Base-by-base conservation (phyloP, 1,140 invertebrate species). In the Mizuhopecten yessoensis region DNA sequence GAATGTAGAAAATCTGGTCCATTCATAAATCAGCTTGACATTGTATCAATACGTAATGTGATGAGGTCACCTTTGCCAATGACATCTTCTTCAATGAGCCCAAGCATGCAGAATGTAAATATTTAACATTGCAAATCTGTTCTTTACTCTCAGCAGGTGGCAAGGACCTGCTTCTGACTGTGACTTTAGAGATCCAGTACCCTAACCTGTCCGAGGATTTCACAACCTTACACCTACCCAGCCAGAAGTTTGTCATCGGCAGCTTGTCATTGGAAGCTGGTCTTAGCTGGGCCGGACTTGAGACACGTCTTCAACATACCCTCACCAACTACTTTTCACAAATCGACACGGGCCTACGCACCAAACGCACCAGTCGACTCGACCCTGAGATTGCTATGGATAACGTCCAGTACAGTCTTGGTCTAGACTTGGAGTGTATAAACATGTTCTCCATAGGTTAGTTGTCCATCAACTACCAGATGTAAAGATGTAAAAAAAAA, bases 401-500 rank as follows among this genome's bases (percentile, higher is more conserved):
- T 33, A 90, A 91, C 15, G 86, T 89, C 15, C 89, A 92, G 23
- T 96, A 94, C 88, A 94, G 94, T 3, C 91, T 96, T 15, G 96
- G 95, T 13, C 91, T 96, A 29, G 92, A 91, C 34, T 89, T 92
- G 3, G 88, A 93, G 29, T 94, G 94, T 91, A 94, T 96, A 89
- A 94, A 93, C 86, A 89, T 93, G 29, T 96, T 93, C 92, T 93
- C 93, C 89, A 94, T 96, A 90, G 95, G 96, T 96, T 90, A 91
- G 93, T 89, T 45, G 36, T 39, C 36, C 5, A 39, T 39, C 5
- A 39, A 39, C 13, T 39, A 39, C n/a, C n/a, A 39, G 36, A 39
- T 7, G 36, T 39, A 13, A 7, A 7, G 36, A 39, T 39, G 5
- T 39, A 7, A 39, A 39, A 7, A 39, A 13, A 39, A 39, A 13